A percentile compares a stretch with the other conserved stretches of the same genome.
These are phyloP conservation scores for Notarius lentiginosus DNA, from an alignment of 2,113 vertebrate genomes.

Conservation along the genomic window DNA sequence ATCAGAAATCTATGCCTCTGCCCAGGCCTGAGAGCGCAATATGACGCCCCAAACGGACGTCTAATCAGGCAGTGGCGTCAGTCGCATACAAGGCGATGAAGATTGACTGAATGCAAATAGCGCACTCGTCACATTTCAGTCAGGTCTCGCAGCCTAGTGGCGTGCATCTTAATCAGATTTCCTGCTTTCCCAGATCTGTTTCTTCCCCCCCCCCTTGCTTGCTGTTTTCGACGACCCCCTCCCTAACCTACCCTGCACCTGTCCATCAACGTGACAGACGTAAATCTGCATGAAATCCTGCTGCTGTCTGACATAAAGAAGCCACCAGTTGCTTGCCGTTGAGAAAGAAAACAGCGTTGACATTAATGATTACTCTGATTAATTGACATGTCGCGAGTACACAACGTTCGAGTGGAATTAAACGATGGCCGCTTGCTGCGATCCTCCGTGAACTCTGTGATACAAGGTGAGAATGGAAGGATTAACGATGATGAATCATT, in stretches of 20 bases:
- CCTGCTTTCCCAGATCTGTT: conserved; percentile 33
- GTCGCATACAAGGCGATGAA: background rate
- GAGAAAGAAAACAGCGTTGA: conserved; percentile 3
- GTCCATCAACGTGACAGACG: conserved; percentile 54
- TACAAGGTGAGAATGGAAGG: background rate
- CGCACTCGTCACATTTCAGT: conserved; percentile 28
- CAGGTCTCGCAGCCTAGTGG: conserved; percentile 27
- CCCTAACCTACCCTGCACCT: conserved; percentile 38
- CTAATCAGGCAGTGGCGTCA: conserved; percentile 8
- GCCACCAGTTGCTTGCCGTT: conserved; percentile 4
- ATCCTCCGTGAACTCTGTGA: background rate
- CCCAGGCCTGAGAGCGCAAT: background rate
- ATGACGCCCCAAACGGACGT: background rate
- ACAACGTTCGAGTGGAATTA: conserved; percentile 2
- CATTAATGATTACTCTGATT: conserved; percentile 14
- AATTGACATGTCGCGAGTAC: background rate
- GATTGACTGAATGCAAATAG: conserved; percentile 40
- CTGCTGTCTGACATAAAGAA: conserved; percentile 19
- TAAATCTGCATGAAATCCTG: conserved; percentile 30
- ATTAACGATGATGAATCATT: background rate
- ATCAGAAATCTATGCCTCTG: background rate
- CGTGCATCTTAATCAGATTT: conserved; percentile 58
- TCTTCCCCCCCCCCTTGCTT: background rate
- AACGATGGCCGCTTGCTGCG: background rate
- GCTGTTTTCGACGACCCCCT: conserved; percentile 18